A percentile compares a stretch with the other conserved stretches of the same genome.
Conservation (phyloP, 2,797 vertebrate genomes). For the Odontamblyopus lacepedii region DNA sequence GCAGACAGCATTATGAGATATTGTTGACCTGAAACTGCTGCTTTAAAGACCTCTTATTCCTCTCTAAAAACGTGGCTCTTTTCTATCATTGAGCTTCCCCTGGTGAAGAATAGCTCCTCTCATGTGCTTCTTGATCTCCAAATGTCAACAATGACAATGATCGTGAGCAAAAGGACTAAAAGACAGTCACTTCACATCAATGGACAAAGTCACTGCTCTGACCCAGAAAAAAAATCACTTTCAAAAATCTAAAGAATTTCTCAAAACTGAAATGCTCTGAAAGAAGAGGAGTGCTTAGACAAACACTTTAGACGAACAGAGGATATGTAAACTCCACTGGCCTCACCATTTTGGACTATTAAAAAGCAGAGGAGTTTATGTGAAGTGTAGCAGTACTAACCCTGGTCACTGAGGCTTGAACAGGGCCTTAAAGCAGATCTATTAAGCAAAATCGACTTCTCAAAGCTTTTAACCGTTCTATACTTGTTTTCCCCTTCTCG, state of each 20-base stretch:
- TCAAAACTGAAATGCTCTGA: background rate
- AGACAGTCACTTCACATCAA: constrained; percentile 5
- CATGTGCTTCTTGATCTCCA: constrained; percentile 4
- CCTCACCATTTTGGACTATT: constrained; percentile 26
- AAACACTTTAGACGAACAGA: constrained; percentile 11
- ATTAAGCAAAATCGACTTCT: too few relatives aligned
- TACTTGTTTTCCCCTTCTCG: too few relatives aligned
- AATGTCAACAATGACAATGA: background rate
- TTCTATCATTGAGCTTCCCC: background rate
- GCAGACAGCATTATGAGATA: background rate
- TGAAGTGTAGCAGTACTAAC: constrained; percentile 26
- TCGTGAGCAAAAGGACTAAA: background rate
- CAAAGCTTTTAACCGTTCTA: too few relatives aligned
- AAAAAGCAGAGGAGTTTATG: constrained; percentile 5
- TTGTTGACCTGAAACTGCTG: background rate
- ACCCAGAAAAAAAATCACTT: constrained; percentile 6
- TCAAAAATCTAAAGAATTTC: constrained; percentile 4
- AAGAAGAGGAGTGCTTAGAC: constrained; percentile 7
- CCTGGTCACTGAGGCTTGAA: constrained; percentile 4
- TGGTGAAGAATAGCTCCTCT: background rate
- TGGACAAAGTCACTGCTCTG: background rate
- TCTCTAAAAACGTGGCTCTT: background rate
- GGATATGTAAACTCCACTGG: constrained; percentile 23
- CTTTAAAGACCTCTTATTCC: background rate
- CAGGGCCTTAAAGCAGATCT: background rate